Percentiles rank a stretch among this genome's conserved stretches.
Evolutionary conservation across 2,888 invertebrate genomes (phyloP).

Genomic region (Hemithea aestivaria): DNA sequence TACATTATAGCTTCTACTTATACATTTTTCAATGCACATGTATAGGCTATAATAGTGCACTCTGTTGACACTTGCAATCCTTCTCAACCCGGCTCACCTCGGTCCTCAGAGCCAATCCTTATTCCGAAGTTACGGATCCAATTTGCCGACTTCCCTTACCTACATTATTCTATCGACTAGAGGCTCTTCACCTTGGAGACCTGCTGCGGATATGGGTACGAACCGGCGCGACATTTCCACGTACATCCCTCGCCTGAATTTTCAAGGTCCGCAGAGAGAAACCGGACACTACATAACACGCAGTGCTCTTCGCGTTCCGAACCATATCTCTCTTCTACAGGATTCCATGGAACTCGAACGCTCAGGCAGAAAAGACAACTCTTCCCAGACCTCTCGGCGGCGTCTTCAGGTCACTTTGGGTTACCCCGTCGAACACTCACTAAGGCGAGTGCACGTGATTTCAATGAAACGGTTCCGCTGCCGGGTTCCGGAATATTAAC

Average conservation of each 20-base stretch:
- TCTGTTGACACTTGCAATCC: constrained; percentile 39
- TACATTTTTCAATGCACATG: neutral
- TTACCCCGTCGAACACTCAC: constrained; percentile 48
- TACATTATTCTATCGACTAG: constrained; percentile 82
- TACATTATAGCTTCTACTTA: neutral
- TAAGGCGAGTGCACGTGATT: constrained; percentile 49
- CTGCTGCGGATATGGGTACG: constrained; percentile 87
- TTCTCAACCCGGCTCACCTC: constrained; percentile 80
- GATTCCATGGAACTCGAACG: constrained; percentile 68
- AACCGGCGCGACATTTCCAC: constrained; percentile 54
- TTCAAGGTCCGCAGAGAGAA: constrained; percentile 53
- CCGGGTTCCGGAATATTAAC: constrained; percentile 80
- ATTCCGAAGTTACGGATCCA: constrained; percentile 83
- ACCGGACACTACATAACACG: constrained; percentile 45
- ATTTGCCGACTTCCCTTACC: constrained; percentile 85
- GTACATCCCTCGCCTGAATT: constrained; percentile 52
- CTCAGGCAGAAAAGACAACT: constrained; percentile 68
- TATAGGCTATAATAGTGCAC: constrained; percentile 11
- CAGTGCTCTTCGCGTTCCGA: constrained; percentile 59
- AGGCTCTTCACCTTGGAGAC: constrained; percentile 86
- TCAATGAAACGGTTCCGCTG: constrained; percentile 69
- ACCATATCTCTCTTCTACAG: constrained; percentile 75
- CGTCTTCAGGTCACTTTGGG: constrained; percentile 76
- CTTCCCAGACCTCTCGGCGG: constrained; percentile 74
- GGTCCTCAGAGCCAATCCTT: constrained; percentile 87